phyloP scores from a whole-genome alignment of 2,888 invertebrate genomes.

The Tineola bisselliella region DNA sequence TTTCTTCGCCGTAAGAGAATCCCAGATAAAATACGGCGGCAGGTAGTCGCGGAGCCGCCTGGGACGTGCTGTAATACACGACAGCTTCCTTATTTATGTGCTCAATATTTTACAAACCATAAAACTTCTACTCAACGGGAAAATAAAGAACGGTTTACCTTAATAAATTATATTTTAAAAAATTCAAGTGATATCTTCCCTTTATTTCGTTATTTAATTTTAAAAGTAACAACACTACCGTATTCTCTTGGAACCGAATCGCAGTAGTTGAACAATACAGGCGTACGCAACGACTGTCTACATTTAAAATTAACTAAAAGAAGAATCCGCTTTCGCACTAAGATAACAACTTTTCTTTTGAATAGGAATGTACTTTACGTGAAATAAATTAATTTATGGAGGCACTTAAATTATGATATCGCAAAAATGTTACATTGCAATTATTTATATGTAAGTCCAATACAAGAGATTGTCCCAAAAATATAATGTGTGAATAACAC shows the following conservation, averaged over 20 bases:
- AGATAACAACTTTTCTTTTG: too few species aligned
- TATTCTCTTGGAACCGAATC: too few species aligned
- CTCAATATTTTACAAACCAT: slow-evolving; percentile 66
- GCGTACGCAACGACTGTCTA: neutral
- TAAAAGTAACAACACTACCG: neutral
- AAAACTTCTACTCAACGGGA: slow-evolving; percentile 52
- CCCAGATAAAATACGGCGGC: slow-evolving; percentile 56
- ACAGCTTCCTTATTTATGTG: slow-evolving; percentile 60
- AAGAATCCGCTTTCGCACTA: too few species aligned
- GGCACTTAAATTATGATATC: neutral
- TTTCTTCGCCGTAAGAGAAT: slow-evolving; percentile 51
- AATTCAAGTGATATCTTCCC: neutral
- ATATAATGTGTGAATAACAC: slow-evolving; percentile 46
- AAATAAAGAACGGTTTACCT: slow-evolving; percentile 59
- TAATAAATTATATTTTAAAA: slow-evolving; percentile 40
- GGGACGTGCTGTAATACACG: slow-evolving; percentile 61
- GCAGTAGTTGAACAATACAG: neutral
- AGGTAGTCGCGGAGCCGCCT: slow-evolving; percentile 33
- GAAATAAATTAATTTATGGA: too few species aligned
- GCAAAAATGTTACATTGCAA: neutral
- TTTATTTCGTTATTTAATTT: neutral
- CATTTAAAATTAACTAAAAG: too few species aligned
- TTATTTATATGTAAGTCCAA: too few species aligned
- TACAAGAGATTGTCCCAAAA: slow-evolving; percentile 33
- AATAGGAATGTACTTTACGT: neutral